Base-by-base conservation (phyloP, 2,113 vertebrate genomes). In the Cyanoderma ruficeps region DNA sequence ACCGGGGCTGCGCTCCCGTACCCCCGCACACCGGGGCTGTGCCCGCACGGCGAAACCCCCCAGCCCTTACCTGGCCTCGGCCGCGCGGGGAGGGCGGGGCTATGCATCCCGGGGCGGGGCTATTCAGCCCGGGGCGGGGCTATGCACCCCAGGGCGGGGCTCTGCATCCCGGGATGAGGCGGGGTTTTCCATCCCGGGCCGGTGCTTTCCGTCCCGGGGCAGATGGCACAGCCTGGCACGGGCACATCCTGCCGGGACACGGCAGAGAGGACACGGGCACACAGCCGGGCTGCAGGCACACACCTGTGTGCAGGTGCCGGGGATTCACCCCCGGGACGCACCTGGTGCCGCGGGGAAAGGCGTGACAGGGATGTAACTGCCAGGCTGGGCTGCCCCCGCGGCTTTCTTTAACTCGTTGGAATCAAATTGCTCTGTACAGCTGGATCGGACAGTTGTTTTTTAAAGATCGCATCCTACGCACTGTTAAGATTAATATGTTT, bases 231-330 rank as follows among this genome's bases (percentile, higher is more conserved):
- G n/a, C 61, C 47, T 14, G 47, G 50, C 50, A 9, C 1, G 3
- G 35, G 56, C 25, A 35, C 64, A 9, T 6, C 41, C 12, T n/a
- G 50, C 27, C 2, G 0, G 1, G 8, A 2, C 2, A 6, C 3
- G 17, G 57, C 25, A 39, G 21, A 33, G 1, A 13, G 55, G 41
- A 37, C 27, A 2, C 2, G 33, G 68, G 22, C 52, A 13, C n/a
- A n/a, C 63, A 27, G 57, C 24, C 63, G 15, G 52, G 63, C 46
- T 33, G 42, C 7, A 4, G 44, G 49, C 64, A 72, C n/a, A 20
- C 16, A 12, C 3, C 33, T 35, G 71, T 10, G 59, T 2, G 16
- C 35, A 7, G 14, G 2, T 25, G 8, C 15, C 57, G 4, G 30
- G 69, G 70, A 20, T 75, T 28, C 47, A 15, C 13, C 47, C 14